Conservation (phyloP, 1,140 invertebrate species). For the Piezodorus guildinii region DNA sequence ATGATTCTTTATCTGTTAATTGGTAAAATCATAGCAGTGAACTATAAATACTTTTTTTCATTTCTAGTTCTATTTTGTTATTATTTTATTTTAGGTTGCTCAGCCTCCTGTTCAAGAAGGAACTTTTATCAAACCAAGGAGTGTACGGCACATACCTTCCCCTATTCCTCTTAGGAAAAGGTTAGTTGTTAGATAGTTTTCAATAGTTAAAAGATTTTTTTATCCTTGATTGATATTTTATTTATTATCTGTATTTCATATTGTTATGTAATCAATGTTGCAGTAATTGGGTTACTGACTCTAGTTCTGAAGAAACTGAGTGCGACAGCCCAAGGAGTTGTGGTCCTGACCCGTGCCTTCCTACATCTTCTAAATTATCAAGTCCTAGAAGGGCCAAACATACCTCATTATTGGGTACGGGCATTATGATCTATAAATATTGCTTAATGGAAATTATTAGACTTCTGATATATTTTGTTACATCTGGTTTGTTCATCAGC, state of each 20-base stretch:
- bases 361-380: background rate
- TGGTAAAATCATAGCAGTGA: too few relatives aligned
- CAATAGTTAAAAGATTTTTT: background rate
- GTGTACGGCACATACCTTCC: background rate
- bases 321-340: conserved; percentile 16
- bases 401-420: conserved; percentile 9
- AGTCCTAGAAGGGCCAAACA: background rate
- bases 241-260: background rate
- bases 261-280: background rate
- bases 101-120: background rate
- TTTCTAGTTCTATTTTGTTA: too few relatives aligned
- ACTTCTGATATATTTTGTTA: too few relatives aligned
- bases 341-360: background rate
- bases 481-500: too few relatives aligned
- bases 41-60: too few relatives aligned
- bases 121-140: conserved; percentile 1
- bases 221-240: too few relatives aligned
- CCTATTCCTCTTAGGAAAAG: conserved; percentile 7
- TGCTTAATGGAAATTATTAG: too few relatives aligned
- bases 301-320: conserved; percentile 25
- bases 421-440: too few relatives aligned
- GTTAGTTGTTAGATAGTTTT: background rate
- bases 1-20: too few relatives aligned
- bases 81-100: too few relatives aligned
- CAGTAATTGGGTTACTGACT: conserved; percentile 17